These are phyloP conservation scores for Gastrophysa polygoni DNA, from an alignment of 2,888 invertebrate species.

Conservation along the genomic window DNA sequence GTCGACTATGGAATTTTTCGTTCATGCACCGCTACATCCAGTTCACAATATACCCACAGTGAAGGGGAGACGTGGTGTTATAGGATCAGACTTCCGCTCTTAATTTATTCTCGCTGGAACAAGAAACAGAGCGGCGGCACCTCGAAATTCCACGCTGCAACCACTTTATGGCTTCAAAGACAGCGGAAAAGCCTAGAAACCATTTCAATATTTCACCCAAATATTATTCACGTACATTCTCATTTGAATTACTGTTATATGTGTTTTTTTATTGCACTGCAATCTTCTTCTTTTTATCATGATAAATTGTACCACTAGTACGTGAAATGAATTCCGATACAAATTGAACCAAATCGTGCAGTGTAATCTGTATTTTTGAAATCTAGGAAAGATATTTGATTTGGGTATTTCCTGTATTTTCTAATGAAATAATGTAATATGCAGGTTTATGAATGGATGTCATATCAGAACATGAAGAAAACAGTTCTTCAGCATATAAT, in stretches of 20 bases:
- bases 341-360: no score
- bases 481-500: no score
- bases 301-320: neutral
- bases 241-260: conserved; percentile 7
- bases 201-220: conserved; percentile 8
- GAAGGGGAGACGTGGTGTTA: neutral
- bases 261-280: conserved; percentile 4
- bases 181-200: neutral
- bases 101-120: neutral
- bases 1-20: neutral
- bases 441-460: no score
- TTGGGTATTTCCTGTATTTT: no score
- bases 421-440: no score
- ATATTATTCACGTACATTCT: conserved; percentile 3
- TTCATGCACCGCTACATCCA: neutral
- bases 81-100: neutral
- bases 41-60: neutral
- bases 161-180: conserved; percentile 6
- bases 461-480: no score
- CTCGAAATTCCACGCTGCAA: conserved; percentile 3
- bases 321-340: neutral
- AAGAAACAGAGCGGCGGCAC: neutral
- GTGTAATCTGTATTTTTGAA: no score
- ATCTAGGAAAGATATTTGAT: no score
- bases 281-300: neutral